phyloP scores from a whole-genome alignment of 2,113 vertebrate genomes.

The Ursus arctos region DNA sequence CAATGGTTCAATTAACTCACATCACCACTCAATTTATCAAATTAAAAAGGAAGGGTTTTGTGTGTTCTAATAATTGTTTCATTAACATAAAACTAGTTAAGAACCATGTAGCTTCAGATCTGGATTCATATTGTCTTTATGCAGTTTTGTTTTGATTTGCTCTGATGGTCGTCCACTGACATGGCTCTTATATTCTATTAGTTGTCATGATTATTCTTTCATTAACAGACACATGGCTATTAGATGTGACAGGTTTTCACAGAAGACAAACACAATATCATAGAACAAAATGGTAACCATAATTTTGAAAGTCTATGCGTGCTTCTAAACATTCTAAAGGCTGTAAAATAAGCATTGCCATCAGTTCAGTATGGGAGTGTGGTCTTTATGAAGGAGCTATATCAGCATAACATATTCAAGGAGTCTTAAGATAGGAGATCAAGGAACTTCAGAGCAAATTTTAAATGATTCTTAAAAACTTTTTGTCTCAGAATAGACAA shows the following conservation, averaged over 20 bases:
- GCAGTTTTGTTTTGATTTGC: constrained; percentile 48
- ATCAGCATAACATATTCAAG: not conserved
- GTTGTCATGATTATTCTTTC: constrained; percentile 59
- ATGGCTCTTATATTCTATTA: not conserved
- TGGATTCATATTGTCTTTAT: not conserved
- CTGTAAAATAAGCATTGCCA: constrained; percentile 49
- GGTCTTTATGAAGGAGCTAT: not conserved
- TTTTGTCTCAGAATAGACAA: not conserved
- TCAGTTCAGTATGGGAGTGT: not conserved
- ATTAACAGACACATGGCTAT: constrained; percentile 38
- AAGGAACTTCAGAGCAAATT: constrained; percentile 7
- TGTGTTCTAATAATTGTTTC: constrained; percentile 77
- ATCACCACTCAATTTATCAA: constrained; percentile 69
- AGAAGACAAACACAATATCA: constrained; percentile 47
- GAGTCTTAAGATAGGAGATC: constrained; percentile 5
- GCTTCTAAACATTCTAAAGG: not conserved
- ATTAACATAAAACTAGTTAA: constrained; percentile 71
- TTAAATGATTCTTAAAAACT: constrained; percentile 30
- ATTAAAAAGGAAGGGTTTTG: constrained; percentile 67
- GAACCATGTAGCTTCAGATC: constrained; percentile 36
- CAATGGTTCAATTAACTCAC: constrained; percentile 67
- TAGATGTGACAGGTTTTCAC: constrained; percentile 35
- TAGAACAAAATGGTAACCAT: constrained; percentile 27
- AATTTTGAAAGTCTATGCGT: constrained; percentile 39
- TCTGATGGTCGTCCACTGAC: not conserved